Conservation (phyloP, 2,888 invertebrate species). For the Oscheius onirici region DNA sequence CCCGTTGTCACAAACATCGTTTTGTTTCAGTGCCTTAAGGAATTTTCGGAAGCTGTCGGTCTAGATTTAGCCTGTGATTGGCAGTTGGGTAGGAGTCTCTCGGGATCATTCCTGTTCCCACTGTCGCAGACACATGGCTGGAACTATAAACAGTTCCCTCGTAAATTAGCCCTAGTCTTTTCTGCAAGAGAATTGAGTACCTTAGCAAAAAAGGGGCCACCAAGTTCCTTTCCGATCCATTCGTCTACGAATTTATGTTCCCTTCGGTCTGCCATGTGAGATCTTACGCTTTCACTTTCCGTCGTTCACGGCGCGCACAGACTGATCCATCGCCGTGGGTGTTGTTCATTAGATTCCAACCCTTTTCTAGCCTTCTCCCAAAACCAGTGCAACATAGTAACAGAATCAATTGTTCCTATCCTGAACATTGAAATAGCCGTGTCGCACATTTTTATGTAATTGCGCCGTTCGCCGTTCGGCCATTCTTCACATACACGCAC, state of each 20-base stretch:
- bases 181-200: neutral
- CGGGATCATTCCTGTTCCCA: slow-evolving; percentile 19
- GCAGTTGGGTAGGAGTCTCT: neutral
- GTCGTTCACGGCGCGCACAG: too few relatives aligned
- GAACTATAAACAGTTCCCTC: slow-evolving; percentile 20
- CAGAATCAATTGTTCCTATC: too few relatives aligned
- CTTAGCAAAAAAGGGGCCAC: neutral
- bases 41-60: neutral
- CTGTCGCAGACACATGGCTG: slow-evolving; percentile 4
- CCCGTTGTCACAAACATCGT: too few relatives aligned
- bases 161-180: neutral
- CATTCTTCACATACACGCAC: neutral
- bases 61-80: neutral
- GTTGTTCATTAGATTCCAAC: too few relatives aligned
- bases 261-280: too few relatives aligned
- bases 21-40: neutral
- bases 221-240: too few relatives aligned
- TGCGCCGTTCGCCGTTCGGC: neutral
- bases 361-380: too few relatives aligned
- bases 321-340: too few relatives aligned
- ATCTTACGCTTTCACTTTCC: too few relatives aligned
- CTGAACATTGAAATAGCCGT: neutral
- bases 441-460: neutral
- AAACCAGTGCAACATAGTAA: too few relatives aligned
- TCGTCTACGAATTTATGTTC: too few relatives aligned